Base-by-base conservation (phyloP, 1,140 invertebrate genomes). In the Macrocentrus cingulum region DNA sequence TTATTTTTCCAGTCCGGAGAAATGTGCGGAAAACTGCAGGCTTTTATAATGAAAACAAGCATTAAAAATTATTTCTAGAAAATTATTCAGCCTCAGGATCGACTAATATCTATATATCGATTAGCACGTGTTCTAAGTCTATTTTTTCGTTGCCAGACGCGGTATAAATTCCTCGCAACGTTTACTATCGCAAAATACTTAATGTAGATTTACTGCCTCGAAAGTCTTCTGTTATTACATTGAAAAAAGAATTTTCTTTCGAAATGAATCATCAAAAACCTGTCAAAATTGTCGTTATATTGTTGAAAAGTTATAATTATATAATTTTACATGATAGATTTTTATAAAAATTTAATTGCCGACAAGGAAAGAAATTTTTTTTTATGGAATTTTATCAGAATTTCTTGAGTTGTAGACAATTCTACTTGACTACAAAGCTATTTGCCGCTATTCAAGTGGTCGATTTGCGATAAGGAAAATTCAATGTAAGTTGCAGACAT, bases 1-100 rank as follows among this genome's bases (percentile, higher is more conserved):
- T 60, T 60, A 60, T 54, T 55, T 54, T 60, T 16, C 42, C 29
- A n/a, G 15, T 16, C 36, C 7, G 48, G 23, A 29, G 25, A 59
- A 59, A 22, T 45, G 56, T 32, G 56, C n/a, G 18, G 42, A 29
- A 49, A 56, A 48, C 32, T 46, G 20, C 3, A 15, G 16, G 44
- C 44, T 53, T 53, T 53, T 41, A n/a, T n/a, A 53, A 25, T 19
- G 37, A 15, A 53, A 41, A 42, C 22, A 20, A 29, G 7, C 36
- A 53, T 53, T 53, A 42, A 53, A 29, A 5, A 5, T 29, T 29
- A 29, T 29, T 29, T 29, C 9, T 29, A 9, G 4, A 29, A 15
- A 5, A 5, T 39, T 39, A n/a, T 39, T 39, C 8, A 39, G 36
- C 7, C 36, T 4, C 15, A 15, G 7, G 6, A 11, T 11, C 6